Evolutionary conservation across 2,888 invertebrate genomes (phyloP), one percentile per base, ranked within the genome.

Genomic region (Oscheius sp.): DNA sequence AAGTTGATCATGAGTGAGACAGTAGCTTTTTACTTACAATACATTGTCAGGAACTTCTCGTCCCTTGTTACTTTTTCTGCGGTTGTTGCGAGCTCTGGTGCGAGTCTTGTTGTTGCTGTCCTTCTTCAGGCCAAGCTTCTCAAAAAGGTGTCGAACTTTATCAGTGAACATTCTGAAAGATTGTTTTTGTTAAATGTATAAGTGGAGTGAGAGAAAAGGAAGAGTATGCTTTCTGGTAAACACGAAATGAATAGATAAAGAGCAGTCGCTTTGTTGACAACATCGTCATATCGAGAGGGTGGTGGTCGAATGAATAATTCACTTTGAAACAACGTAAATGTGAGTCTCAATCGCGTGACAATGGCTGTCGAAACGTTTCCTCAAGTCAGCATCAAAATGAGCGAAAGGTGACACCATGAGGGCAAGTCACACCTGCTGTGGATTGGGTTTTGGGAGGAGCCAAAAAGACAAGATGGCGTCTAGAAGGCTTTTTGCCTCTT

Each of bases 41-140:
- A 73, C 73, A 35, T 63, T 57, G 21, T 73, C 73, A 0, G 73
- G 73, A 2, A 73, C 33, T n/a, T 73, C 63, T n/a, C n/a, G 47
- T 10, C 42, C 55, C 42, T 73, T 73, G 9, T 51, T 35, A 21
- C 51, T 65, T 21, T 65, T 55, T 65, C 59, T 65, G 35, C 65
- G 47, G 37, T 51, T 59, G 32, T 59, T 72, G 32, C 60, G 53
- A 4, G 37, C 32, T 35, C 55, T 51, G 55, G 37, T 55, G n/a
- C 29, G 9, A 21, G 21, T 68, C 55, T 68, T 68, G 68, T 5
- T 55, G 7, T 42, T 55, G 29, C 35, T 55, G 10, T 68, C 68
- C 53, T 68, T 68, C 11, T 42, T 29, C 10, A 68, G 42, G 2
- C 68, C 68, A 37, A 68, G 68, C 68, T 68, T 68, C n/a, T 68